Evolutionary conservation across 1,140 invertebrate species (phyloP), one percentile per base, ranked within the genome.

Genomic region (Pygmarrhopalites habei): DNA sequence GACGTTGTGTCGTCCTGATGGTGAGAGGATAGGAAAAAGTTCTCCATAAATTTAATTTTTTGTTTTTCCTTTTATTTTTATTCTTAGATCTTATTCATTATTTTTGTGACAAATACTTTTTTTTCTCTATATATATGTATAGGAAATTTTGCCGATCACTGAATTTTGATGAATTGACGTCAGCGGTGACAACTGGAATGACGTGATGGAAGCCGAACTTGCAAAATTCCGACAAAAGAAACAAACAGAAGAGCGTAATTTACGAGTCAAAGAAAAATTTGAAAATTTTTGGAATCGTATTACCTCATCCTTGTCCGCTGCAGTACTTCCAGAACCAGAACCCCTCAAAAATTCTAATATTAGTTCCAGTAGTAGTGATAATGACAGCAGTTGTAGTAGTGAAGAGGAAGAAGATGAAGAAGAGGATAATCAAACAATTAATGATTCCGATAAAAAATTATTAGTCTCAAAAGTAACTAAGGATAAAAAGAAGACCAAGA

Each of bases 201-300:
- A 17, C 21, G 30, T 25, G 32, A 70, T 70, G 69, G 69, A 70
- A 46, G 60, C 62, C n/a, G 69, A 66, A 29, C 41, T 70, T 52
- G 44, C 60, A 35, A 65, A 64, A 28, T 70, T 65, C 55, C 59
- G 69, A 28, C 41, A 58, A 23, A 62, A 49, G 35, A 70, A 70
- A 53, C 29, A 49, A 14, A 43, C 53, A 19, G 58, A 67, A 44
- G 59, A 60, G 17, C 14, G 39, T 2, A 59, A 49, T 19, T 30
- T 29, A 30, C 47, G 61, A 35, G 35, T 62, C n/a, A 60, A 61
- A 41, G 14, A 21, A 19, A 61, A 64, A 44, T 1, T 67, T 15
- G 1, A 60, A 28, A 41, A 56, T 17, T 28, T 28, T n/a, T 65
- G 60, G 63, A 30, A 26, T 19, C 49, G 28, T 19, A 21, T 47